These are phyloP conservation scores for Cantharis lateralis DNA, from an alignment of 2,888 invertebrate species.

Conservation along the genomic window DNA sequence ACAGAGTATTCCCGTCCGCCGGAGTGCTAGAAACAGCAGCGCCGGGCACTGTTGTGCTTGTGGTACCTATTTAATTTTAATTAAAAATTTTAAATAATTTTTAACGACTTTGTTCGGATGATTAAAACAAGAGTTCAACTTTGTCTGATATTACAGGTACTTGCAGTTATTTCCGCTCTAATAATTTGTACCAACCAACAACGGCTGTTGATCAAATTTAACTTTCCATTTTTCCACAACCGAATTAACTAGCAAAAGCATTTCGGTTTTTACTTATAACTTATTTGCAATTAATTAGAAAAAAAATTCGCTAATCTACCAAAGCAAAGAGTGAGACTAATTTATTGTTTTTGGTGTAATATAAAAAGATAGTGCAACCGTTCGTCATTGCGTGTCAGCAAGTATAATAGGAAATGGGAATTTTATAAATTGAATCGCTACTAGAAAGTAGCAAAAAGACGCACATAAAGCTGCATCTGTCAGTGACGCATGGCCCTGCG, in stretches of 20 bases:
- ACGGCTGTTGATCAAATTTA: not conserved
- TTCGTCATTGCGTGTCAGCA: constrained; percentile 22
- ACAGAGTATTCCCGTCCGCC: not conserved
- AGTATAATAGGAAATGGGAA: constrained; percentile 20
- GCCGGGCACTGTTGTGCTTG: not conserved
- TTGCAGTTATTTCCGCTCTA: not conserved
- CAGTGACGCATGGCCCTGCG: constrained; percentile 28
- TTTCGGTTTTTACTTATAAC: not conserved
- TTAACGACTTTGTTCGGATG: not conserved
- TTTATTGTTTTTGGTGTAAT: not conserved
- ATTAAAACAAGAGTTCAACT: not conserved
- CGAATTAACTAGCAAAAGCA: not conserved
- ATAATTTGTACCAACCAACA: not conserved
- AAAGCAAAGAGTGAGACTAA: not conserved
- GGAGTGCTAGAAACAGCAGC: not conserved
- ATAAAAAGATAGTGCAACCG: constrained; percentile 3
- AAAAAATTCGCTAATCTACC: not conserved
- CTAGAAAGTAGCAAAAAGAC: constrained; percentile 26
- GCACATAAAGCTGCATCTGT: constrained; percentile 28
- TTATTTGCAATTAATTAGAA: not conserved
- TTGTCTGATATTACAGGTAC: not conserved
- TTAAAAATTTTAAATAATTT: not conserved
- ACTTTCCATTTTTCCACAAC: not conserved
- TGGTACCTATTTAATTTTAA: not conserved
- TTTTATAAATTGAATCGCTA: constrained; percentile 29